Evolutionary conservation across 35 echinoderm and acorn worm species (phyloP), one percentile per base, ranked within the genome.

Genomic region (Eucidaris tribuloides): DNA sequence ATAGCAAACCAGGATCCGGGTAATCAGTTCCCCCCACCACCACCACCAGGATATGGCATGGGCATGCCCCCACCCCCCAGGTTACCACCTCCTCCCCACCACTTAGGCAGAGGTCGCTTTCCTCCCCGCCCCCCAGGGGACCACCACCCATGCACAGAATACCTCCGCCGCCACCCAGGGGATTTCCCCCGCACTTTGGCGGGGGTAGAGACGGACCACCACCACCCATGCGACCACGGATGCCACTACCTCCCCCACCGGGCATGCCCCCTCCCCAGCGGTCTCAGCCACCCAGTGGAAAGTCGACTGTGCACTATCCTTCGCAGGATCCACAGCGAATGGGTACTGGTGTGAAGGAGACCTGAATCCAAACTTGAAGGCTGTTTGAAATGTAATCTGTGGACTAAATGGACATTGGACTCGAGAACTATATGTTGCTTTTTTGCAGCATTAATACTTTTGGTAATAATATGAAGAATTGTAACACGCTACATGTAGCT

Each of bases 271-370:
- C 84, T 0, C 55, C 70, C 43, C 74, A 27, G 23, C 17, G 80
- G 43, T 60, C 62, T 14, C 57, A 64, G 42, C 84, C 41, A 45
- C 77, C 50, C 31, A 77, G 36, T 18, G 71, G 49, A 4, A 49
- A 78, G 44, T 78, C 77, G 15, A 86, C 85, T 18, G 94, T 97
- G 3, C 94, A 97, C 62, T 97, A 97, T 62, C 94, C 94, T 19
- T 97, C 94, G 64, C 94, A 97, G 65, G 94, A 97, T 79, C 94
- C 94, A 28, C 94, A 97, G 63, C 44, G 94, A 34, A 97, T 97
- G 94, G 94, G 94, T 18, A 92, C 94, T 31, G 89, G 81, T 25
- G 52, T 79, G 54, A 30, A 31, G 32, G 46, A 70, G 2, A 72
- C 41, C 6, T 7, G n/a, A 7, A 42, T 14, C 13, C 22, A n/a